Percentiles rank a stretch among this genome's conserved stretches.
phyloP scores from a whole-genome alignment of 2,113 vertebrate species.

The Mystacornis crossleyi region DNA sequence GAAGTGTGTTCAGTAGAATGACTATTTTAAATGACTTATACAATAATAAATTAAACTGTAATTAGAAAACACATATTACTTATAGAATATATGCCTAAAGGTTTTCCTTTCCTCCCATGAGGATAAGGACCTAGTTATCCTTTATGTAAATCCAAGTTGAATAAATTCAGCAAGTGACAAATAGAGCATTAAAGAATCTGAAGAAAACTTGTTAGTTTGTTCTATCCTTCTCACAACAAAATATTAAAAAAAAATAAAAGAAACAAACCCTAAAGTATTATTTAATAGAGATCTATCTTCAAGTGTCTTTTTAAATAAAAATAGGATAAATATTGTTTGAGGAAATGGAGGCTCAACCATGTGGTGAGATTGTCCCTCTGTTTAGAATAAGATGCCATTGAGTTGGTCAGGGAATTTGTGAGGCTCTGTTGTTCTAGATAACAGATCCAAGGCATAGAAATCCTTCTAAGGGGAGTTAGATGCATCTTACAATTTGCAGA shows the following conservation, averaged over 20 bases:
- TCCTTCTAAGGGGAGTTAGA: neutral
- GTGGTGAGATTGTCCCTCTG: neutral
- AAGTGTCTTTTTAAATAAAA: neutral
- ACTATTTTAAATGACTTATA: neutral
- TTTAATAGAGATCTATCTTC: neutral
- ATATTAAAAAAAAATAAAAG: neutral
- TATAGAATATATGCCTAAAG: neutral
- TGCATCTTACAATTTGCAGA: neutral
- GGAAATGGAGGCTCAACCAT: neutral
- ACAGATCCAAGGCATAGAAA: neutral
- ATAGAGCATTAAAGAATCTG: neutral
- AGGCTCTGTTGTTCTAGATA: neutral
- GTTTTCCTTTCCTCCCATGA: neutral
- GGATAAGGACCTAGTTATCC: neutral
- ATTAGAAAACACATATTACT: neutral
- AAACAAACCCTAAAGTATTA: neutral
- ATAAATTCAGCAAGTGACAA: neutral
- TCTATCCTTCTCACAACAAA: neutral
- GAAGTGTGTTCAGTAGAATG: neutral
- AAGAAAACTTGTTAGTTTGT: neutral
- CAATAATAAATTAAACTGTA: neutral
- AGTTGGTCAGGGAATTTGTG: neutral
- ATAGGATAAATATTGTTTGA: neutral
- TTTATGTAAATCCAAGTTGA: neutral
- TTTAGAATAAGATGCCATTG: neutral